Base-by-base conservation (phyloP, 2,113 vertebrate species). In the Turdus rufiventris region DNA sequence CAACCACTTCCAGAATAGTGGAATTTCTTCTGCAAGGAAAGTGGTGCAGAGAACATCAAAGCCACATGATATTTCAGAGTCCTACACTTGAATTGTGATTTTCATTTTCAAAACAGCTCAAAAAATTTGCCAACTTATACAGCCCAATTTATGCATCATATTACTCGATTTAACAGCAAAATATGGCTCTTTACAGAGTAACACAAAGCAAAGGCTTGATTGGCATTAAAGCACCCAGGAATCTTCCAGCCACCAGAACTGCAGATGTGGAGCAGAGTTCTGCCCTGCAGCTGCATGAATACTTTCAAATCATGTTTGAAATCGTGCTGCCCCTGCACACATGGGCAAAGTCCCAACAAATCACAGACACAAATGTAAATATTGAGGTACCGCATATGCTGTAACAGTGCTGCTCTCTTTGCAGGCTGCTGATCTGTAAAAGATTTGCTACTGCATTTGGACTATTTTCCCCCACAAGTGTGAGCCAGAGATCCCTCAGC, bases 111-210 rank as follows among this genome's bases (percentile, higher is more conserved):
- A 36, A 82, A 33, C 8, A 36, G 23, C 36, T 47, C 18, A 40
- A 43, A 43, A 65, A 34, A 50, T 6, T 38, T 28, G 4, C 42
- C 34, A 66, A n/a, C 36, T 2, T 2, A 31, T 14, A 53, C 15
- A 58, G 48, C 18, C 29, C 6, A 18, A 48, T 62, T 33, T n/a
- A 23, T 24, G 40, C 4, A 47, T 4, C 0, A 0, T 24, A 48
- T 43, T n/a, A 28, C 9, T 33, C 2, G 0, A 62, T 40, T 77
- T 65, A 62, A 70, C 2, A 70, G 28, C 63, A 60, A 53, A 57
- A 9, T 14, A 15, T 1, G 5, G 34, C 25, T 76, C 28, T 50
- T 78, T 20, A 25, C 12, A 17, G 21, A 25, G 45, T 21, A 67
- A 78, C 40, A 28, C 23, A 77, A 70, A 70, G 38, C 28, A 51